Evolutionary conservation across 92 coral and sea anemone species (phyloP).

Genomic region (Palythoa heliodiscus): DNA sequence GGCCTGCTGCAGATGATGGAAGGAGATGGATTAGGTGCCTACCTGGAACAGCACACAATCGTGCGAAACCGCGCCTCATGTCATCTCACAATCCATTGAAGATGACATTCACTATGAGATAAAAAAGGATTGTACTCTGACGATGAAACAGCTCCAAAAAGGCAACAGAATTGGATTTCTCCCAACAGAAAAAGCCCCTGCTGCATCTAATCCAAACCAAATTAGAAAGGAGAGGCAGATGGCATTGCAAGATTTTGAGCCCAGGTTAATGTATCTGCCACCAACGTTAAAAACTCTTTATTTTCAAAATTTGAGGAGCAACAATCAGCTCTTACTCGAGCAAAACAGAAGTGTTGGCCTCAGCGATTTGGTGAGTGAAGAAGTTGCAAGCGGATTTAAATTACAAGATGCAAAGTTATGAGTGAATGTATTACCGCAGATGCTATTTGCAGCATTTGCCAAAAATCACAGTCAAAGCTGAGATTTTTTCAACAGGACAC

Average conservation of each 20-base stretch:
- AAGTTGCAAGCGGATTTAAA: slow-evolving; percentile 54
- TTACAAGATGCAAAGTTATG: slow-evolving; percentile 52
- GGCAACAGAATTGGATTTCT: slow-evolving; percentile 44
- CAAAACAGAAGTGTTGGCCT: slow-evolving; percentile 28
- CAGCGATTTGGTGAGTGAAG: not conserved
- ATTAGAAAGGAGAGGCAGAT: too few relatives aligned
- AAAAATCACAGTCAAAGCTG: slow-evolving; percentile 31
- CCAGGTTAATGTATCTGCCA: slow-evolving; percentile 8
- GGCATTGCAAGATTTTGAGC: not conserved
- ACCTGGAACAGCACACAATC: slow-evolving; percentile 52
- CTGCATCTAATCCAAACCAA: slow-evolving; percentile 31
- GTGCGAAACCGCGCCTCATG: slow-evolving; percentile 49
- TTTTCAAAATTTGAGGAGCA: slow-evolving; percentile 43
- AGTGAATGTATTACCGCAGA: slow-evolving; percentile 47
- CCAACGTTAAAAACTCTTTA: slow-evolving; percentile 55
- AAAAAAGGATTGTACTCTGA: slow-evolving; percentile 29
- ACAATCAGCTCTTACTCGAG: slow-evolving; percentile 39
- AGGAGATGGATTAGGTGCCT: slow-evolving; percentile 52
- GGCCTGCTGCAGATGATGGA: slow-evolving; percentile 56
- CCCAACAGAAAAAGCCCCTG: slow-evolving; percentile 52
- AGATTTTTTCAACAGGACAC: too few relatives aligned
- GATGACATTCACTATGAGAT: slow-evolving; percentile 39
- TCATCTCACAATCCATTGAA: slow-evolving; percentile 44
- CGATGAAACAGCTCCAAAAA: slow-evolving; percentile 39
- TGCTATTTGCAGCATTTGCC: slow-evolving; percentile 58